Percentiles rank a stretch among this genome's conserved stretches.
Conservation (phyloP, 2,888 invertebrate genomes). For the Caradrina kadenii region DNA sequence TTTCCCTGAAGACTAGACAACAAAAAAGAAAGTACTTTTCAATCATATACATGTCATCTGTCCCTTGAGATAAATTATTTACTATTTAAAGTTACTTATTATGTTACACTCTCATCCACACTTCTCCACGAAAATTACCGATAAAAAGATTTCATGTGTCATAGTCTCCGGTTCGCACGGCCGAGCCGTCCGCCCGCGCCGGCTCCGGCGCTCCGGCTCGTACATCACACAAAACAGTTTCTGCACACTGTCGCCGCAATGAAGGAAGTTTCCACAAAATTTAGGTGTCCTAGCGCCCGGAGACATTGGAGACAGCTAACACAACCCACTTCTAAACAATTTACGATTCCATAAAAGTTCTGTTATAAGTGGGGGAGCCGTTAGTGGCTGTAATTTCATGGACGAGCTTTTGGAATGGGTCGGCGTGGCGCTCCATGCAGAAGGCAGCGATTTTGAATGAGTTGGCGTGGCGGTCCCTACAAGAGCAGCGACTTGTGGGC, state of each 20-base stretch:
- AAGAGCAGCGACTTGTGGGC: not conserved
- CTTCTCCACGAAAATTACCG: not conserved
- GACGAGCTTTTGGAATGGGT: slow-evolving; percentile 65
- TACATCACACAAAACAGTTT: slow-evolving; percentile 47
- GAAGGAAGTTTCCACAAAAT: slow-evolving; percentile 64
- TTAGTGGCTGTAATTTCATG: slow-evolving; percentile 69
- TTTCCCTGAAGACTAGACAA: no score
- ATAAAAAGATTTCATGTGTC: slow-evolving; percentile 7
- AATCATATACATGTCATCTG: no score
- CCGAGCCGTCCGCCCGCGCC: not conserved
- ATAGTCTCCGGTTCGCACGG: not conserved
- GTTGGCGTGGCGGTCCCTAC: not conserved
- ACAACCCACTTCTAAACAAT: slow-evolving; percentile 73
- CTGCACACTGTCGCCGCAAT: slow-evolving; percentile 57
- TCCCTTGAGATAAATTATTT: no score
- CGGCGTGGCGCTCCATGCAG: slow-evolving; percentile 35
- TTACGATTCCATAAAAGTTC: slow-evolving; percentile 76
- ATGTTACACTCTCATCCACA: not conserved
- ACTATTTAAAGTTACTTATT: no score
- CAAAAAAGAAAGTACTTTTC: no score
- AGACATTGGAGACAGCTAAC: slow-evolving; percentile 64
- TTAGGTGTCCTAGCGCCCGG: slow-evolving; percentile 60
- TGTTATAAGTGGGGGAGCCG: slow-evolving; percentile 71
- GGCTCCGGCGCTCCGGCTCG: slow-evolving; percentile 21
- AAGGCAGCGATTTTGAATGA: slow-evolving; percentile 31